A percentile compares a stretch with the other conserved stretches of the same genome.
These are phyloP conservation scores for Percopsis transmontana DNA, from an alignment of 2,113 vertebrate genomes.

Conservation along the genomic window DNA sequence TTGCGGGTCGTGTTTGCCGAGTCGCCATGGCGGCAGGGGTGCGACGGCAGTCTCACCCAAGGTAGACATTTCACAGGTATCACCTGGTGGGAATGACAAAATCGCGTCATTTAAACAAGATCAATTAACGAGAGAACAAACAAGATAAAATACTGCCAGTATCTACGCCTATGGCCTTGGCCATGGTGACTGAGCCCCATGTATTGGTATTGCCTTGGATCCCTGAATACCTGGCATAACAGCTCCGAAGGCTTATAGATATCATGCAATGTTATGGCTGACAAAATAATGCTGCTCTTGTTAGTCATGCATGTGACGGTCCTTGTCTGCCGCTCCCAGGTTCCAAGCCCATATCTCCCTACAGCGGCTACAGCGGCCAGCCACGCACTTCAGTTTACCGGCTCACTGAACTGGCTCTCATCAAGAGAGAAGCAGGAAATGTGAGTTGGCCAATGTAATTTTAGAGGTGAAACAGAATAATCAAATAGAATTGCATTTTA, in stretches of 20 bases:
- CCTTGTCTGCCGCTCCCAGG: constrained; percentile 61
- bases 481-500: too few species aligned
- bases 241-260: background rate
- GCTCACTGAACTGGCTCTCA: constrained; percentile 93
- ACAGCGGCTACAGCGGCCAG: constrained; percentile 92
- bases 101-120: background rate
- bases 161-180: too few species aligned
- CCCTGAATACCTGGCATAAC: background rate
- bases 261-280: background rate
- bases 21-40: constrained; percentile 48
- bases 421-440: constrained; percentile 84
- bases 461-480: background rate
- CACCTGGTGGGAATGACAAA: constrained; percentile 4
- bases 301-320: background rate
- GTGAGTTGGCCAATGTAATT: constrained; percentile 54
- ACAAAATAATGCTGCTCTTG: background rate
- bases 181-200: too few species aligned
- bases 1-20: constrained; percentile 40
- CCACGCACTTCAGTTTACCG: constrained; percentile 89
- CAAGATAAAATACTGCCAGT: background rate
- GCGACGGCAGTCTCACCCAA: constrained; percentile 36
- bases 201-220: too few species aligned
- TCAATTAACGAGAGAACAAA: background rate
- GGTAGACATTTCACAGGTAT: constrained; percentile 24
- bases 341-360: constrained; percentile 88